Evolutionary conservation across 2,888 invertebrate species (phyloP).

Genomic region (Mythimna vitellina): DNA sequence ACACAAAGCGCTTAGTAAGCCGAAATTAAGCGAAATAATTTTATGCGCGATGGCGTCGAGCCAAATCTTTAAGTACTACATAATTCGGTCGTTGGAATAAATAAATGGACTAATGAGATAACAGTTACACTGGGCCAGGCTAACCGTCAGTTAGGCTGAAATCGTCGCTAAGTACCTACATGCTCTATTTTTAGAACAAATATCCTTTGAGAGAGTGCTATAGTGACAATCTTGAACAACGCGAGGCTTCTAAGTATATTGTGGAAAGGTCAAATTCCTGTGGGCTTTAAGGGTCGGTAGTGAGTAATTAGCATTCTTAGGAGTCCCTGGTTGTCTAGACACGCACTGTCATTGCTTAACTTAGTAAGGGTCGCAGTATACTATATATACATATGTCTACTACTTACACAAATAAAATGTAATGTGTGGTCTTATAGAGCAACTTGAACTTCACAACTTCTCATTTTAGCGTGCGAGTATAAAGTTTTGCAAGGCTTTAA

Average conservation of each 20-base stretch:
- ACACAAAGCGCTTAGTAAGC: conserved; percentile 37
- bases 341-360: conserved; percentile 12
- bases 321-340: conserved; percentile 15
- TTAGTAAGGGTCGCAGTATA: background rate
- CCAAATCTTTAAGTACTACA: conserved; percentile 60
- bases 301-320: conserved; percentile 25
- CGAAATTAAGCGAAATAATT: conserved; percentile 61
- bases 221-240: conserved; percentile 29
- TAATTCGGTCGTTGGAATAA: conserved; percentile 59
- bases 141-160: conserved; percentile 33
- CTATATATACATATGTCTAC: background rate
- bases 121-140: conserved; percentile 30
- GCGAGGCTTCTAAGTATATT: conserved; percentile 12
- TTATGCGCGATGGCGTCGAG: conserved; percentile 56
- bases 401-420: background rate
- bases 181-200: conserved; percentile 31
- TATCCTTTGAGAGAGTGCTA: conserved; percentile 42
- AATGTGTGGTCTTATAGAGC: background rate
- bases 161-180: conserved; percentile 27
- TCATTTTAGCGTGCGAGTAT: background rate
- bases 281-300: background rate
- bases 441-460: background rate
- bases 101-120: conserved; percentile 57
- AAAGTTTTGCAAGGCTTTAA: background rate
- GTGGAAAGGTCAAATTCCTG: conserved; percentile 42